Evolutionary conservation across 35 echinoderm and acorn worm genomes (phyloP), one percentile per base, ranked within the genome.

Genomic region (Amphiura filiformis): DNA sequence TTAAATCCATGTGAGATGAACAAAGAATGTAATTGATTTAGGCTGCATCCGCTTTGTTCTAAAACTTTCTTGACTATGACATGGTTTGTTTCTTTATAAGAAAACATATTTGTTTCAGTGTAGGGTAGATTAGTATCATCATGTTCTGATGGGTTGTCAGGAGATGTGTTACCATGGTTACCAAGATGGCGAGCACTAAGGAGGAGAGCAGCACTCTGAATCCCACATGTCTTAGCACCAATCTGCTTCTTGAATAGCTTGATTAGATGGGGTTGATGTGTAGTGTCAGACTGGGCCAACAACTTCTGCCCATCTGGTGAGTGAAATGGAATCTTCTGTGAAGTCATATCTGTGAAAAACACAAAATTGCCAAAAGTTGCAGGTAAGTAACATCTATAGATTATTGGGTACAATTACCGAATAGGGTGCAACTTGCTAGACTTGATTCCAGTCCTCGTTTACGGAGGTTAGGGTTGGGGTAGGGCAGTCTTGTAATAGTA

Each of bases 271-370:
- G 75, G 26, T 30, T 77, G 75, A 13, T 77, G 44, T 7, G 44
- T 77, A n/a, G 26, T 31, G 75, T 28, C 75, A 77, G 75, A 31
- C 13, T 77, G 9, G 7, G 9, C 28, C 34, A 77, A 77, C 26
- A 77, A n/a, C 28, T 77, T 28, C 75, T 35, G 26, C 28, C 75
- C 75, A 12, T 77, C 75, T 31, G 26, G n/a, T 28, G 75, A 77
- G 28, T 77, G n/a, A 9, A 77, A 13, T 77, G 75, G 75, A n/a
- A 77, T 31, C 75, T 77, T 77, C 75, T 77, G 26, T n/a, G n/a
- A n/a, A n/a, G n/a, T n/a, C n/a, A 15, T 61, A 13, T 13, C 13
- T 61, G 13, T n/a, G n/a, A 15, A 15, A n/a, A 13, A 61, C 13
- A n/a, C 13, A 13, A 13, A 15, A 61, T 61, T 61, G n/a, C 56